Evolutionary conservation across 2,888 invertebrate genomes (phyloP).

Genomic region (Drosophila hamatofila): DNA sequence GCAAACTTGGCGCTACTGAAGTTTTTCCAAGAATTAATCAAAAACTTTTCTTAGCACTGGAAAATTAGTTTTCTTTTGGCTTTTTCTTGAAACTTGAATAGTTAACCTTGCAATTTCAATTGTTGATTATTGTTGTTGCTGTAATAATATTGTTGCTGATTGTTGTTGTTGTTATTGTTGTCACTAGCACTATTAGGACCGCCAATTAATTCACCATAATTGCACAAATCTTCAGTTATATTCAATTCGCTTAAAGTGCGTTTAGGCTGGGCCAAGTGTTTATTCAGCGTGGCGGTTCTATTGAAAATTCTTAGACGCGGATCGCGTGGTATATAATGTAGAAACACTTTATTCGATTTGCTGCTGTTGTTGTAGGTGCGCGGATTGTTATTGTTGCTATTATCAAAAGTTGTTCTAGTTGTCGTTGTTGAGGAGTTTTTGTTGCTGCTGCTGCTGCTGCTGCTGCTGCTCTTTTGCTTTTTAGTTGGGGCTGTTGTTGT

Average conservation of each 20-base stretch:
- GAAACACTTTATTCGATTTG: slow-evolving; percentile 85
- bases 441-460: slow-evolving; percentile 28
- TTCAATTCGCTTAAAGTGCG: slow-evolving; percentile 76
- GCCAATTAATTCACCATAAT: slow-evolving; percentile 84
- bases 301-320: slow-evolving; percentile 84
- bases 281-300: slow-evolving; percentile 74
- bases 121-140: slow-evolving; percentile 25
- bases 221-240: slow-evolving; percentile 83
- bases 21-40: background rate
- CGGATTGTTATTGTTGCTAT: slow-evolving; percentile 74
- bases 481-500: slow-evolving; percentile 47
- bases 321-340: slow-evolving; percentile 85
- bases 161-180: slow-evolving; percentile 5
- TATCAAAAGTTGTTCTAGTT: slow-evolving; percentile 45
- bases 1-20: background rate
- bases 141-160: slow-evolving; percentile 14
- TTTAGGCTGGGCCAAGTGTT: slow-evolving; percentile 70
- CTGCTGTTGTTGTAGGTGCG: slow-evolving; percentile 83
- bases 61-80: background rate
- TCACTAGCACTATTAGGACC: slow-evolving; percentile 53
- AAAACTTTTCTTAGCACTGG: background rate
- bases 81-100: slow-evolving; percentile 30
- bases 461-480: slow-evolving; percentile 33
- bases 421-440: slow-evolving; percentile 3
- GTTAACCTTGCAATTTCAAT: slow-evolving; percentile 34